Percentiles rank a stretch among this genome's conserved stretches.
Evolutionary conservation across 2,797 vertebrate genomes (phyloP).

Genomic region (Siniperca undulata): DNA sequence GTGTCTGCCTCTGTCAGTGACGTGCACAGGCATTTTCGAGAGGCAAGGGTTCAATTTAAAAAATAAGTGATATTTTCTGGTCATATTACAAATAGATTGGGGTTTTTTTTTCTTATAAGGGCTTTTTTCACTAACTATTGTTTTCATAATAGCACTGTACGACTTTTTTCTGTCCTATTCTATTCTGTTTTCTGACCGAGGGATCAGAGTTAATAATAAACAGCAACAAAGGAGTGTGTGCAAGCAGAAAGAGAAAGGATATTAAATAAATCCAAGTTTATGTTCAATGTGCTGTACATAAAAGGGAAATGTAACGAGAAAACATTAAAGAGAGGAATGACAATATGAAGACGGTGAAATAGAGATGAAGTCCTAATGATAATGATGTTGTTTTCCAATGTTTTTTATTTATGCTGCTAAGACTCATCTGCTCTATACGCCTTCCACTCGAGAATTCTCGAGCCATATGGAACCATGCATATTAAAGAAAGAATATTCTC

Average conservation of each 20-base stretch:
- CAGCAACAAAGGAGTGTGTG: not conserved
- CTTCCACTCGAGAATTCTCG: slow-evolving; percentile 38
- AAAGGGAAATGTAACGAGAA: slow-evolving; percentile 27
- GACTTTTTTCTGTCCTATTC: not conserved
- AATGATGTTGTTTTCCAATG: slow-evolving; percentile 49
- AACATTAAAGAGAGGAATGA: slow-evolving; percentile 48
- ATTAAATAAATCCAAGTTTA: slow-evolving; percentile 29
- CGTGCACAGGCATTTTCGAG: not conserved
- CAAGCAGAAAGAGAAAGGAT: not conserved
- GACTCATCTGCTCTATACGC: slow-evolving; percentile 36
- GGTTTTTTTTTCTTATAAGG: not conserved
- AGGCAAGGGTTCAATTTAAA: not conserved
- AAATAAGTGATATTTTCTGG: not conserved
- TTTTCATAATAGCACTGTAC: not conserved
- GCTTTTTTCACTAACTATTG: not conserved
- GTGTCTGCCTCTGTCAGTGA: not conserved
- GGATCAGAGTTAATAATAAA: slow-evolving; percentile 18
- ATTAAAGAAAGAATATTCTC: slow-evolving; percentile 49
- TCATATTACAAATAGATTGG: not conserved
- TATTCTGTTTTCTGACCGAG: slow-evolving; percentile 11
- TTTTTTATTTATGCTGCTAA: slow-evolving; percentile 50
- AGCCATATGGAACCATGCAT: slow-evolving; percentile 54
- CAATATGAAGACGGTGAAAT: slow-evolving; percentile 21
- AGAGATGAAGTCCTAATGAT: slow-evolving; percentile 48
- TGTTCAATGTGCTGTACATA: slow-evolving; percentile 23